Evolutionary conservation across 1,140 invertebrate genomes (phyloP).

Genomic region (Trichonephila clavipes): DNA sequence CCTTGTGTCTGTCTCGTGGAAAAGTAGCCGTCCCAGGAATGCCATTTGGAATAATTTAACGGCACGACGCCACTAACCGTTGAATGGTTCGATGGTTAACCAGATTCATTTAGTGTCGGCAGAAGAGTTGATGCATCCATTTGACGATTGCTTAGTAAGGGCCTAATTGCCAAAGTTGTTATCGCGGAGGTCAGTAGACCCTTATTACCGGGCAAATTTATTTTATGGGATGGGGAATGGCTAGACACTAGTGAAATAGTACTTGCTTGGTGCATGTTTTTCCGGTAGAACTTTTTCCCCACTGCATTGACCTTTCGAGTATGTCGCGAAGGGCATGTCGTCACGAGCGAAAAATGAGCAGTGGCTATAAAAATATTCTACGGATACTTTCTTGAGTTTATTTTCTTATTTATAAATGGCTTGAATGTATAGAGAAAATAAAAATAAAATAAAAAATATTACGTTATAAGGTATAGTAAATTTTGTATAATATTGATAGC

Average conservation of each 20-base stretch:
- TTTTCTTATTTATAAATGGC: too few species aligned
- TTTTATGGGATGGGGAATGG: neutral
- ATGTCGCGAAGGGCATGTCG: too few species aligned
- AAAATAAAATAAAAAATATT: too few species aligned
- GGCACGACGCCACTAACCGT: neutral
- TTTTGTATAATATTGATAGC: too few species aligned
- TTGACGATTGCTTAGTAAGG: neutral
- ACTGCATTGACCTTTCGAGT: too few species aligned
- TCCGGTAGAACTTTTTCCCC: too few species aligned
- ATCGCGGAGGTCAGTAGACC: neutral
- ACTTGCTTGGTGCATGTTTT: neutral
- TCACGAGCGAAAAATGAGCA: too few species aligned
- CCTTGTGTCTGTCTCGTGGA: neutral
- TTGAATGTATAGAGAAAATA: too few species aligned
- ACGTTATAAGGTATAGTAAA: too few species aligned
- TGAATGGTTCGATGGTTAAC: slow-evolving; percentile 36
- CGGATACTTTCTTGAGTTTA: too few species aligned
- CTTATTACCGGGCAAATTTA: slow-evolving; percentile 15
- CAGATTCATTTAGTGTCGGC: slow-evolving; percentile 29
- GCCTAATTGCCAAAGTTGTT: slow-evolving; percentile 36
- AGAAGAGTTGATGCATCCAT: neutral
- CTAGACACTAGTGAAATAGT: neutral
- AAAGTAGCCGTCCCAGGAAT: neutral
- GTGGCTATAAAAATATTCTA: too few species aligned
- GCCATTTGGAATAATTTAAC: slow-evolving; percentile 41